phyloP scores from a whole-genome alignment of 2,113 vertebrate species.

The Myanophis thanlyinensis region DNA sequence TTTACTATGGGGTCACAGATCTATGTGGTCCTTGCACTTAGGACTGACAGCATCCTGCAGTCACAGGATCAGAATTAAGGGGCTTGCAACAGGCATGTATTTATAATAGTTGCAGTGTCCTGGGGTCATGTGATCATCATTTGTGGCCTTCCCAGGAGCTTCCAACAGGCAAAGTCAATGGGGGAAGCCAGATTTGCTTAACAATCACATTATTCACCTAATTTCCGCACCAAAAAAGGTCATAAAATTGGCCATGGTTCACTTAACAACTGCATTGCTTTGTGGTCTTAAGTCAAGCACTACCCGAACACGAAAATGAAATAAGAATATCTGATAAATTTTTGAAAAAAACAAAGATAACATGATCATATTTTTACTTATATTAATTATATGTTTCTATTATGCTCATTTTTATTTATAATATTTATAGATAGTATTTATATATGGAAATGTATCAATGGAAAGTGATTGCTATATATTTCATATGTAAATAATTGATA shows the following conservation, averaged over 20 bases:
- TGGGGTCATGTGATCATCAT: neutral
- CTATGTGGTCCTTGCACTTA: neutral
- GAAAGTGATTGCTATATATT: neutral
- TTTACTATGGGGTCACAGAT: neutral
- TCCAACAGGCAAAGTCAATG: neutral
- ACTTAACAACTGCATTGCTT: neutral
- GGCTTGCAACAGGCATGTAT: neutral
- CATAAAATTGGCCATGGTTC: neutral
- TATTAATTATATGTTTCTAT: neutral
- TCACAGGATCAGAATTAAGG: neutral
- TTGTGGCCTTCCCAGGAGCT: no score
- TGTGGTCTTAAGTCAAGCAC: neutral
- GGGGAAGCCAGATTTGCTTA: neutral
- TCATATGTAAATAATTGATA: slow-evolving; percentile 49
- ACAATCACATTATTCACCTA: neutral
- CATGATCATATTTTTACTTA: neutral
- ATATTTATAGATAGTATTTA: neutral
- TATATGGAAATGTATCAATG: neutral
- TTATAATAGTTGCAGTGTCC: neutral
- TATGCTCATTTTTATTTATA: neutral
- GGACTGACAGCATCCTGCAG: neutral
- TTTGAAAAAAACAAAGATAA: neutral
- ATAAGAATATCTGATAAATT: neutral
- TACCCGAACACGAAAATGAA: neutral
- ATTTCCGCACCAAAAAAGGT: neutral